Evolutionary conservation across 2,888 invertebrate genomes (phyloP), one percentile per base, ranked within the genome.

Genomic region (Sylvicola cinctus): DNA sequence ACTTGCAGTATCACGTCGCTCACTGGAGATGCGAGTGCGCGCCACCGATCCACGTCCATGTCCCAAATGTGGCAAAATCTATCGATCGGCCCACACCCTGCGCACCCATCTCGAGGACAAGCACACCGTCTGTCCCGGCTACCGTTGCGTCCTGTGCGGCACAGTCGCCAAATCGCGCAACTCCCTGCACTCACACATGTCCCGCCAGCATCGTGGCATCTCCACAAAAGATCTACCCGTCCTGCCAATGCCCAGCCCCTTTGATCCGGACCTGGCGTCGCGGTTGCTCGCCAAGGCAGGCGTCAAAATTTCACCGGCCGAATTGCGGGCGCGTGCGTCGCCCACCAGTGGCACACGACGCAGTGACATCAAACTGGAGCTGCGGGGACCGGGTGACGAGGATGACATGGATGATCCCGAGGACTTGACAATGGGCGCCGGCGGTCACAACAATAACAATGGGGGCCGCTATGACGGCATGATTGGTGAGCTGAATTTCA

Each of bases 161-260:
- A 88, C 88, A 1, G 87, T 88, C 38, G 88, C 88, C 30, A 88
- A 88, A 58, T 85, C 84, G 1, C 70, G 88, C 43, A 88, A 88
- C 60, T 85, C 85, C 1, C 64, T 88, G 35, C 88, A 88, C 61
- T 87, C 87, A 37, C 88, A 88, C 59, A 88, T 88, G 88, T 84
- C 83, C 38, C 72, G 88, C 32, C 88, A 88, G 52, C 88, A 88
- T 57, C 73, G 88, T 37, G 88, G 87, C 41, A 87, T 88, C 52
- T 84, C 84, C 51, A 88, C 87, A 46, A 87, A 88, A 62, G 88
- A 88, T 56, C 63, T 88, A 46, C 88, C 88, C 8, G 87, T 88
- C 29, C 61, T 87, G 42, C 87, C 87, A 39, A 88, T 88, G 87
- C 88, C 88, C 15, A 80, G 83, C 39, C 74, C 85, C 15, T 88